Percentiles rank a stretch among this genome's conserved stretches.
Evolutionary conservation across 1,140 invertebrate genomes (phyloP).

Genomic region (Samia ricini): DNA sequence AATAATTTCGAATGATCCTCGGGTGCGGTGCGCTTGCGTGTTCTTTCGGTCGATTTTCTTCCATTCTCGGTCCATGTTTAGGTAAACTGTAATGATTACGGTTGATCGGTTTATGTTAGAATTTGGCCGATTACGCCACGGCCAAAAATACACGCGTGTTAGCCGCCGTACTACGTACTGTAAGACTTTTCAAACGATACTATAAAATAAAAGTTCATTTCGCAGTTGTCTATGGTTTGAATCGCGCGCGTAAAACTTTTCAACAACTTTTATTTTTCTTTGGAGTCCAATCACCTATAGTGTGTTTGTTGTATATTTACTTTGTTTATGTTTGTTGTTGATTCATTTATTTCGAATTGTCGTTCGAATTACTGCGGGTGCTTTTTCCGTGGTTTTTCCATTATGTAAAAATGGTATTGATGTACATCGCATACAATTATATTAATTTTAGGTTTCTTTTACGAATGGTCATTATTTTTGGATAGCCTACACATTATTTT

Average conservation of each 20-base stretch:
- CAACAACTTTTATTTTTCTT: not conserved
- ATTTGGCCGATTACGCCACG: conserved; percentile 48
- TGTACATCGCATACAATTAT: too few species aligned
- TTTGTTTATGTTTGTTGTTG: not conserved
- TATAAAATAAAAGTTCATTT: not conserved
- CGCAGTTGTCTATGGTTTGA: not conserved
- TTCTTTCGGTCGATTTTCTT: conserved; percentile 59
- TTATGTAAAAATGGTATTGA: too few species aligned
- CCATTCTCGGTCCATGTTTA: not conserved
- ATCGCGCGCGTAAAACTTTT: not conserved
- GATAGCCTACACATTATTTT: too few species aligned
- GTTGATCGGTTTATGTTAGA: conserved; percentile 6
- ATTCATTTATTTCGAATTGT: too few species aligned
- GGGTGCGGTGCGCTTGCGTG: conserved; percentile 63
- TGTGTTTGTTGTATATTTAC: not conserved
- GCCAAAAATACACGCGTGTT: conserved; percentile 54
- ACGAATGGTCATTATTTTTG: too few species aligned
- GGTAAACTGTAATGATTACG: not conserved
- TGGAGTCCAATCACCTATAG: not conserved
- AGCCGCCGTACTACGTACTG: not conserved
- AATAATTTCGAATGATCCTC: conserved; percentile 52
- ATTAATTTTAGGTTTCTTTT: too few species aligned
- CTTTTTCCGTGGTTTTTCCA: too few species aligned
- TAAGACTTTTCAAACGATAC: not conserved
- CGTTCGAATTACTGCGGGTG: too few species aligned